Evolutionary conservation across 2,888 invertebrate genomes (phyloP), one percentile per base, ranked within the genome.

Genomic region (Acheta domesticus): DNA sequence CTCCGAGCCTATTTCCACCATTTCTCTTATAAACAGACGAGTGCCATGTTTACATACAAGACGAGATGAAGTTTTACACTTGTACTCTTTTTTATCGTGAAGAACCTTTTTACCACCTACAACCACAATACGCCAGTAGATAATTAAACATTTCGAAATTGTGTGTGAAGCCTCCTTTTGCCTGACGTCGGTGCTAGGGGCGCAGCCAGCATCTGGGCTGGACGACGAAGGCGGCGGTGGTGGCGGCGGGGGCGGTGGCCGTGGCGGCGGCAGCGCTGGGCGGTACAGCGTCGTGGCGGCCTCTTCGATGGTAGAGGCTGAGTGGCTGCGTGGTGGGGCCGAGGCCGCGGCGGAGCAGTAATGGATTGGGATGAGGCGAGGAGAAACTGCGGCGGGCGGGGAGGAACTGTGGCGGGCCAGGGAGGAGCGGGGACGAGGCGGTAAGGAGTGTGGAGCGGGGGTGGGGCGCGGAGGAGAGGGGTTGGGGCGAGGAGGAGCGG

Each of bases 141-240:
- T 50, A 79, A 73, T 76, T 79, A 79, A 79, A 79, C 79, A 79
- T 79, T 79, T 79, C 76, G 49, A 50, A 50, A 76, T 62, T 62
- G 62, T 62, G 62, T 62, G 62, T 62, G 62, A 62, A 62, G 62
- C 62, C 14, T 62, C 62, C 62, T 62, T 62, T 62, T 62, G 62
- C 62, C 62, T 14, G 62, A n/a, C n/a, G 62, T 62, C 62, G 62
- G 62, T 19, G 62, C 62, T 62, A 36, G 36, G 36, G 36, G 36
- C 36, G 36, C 36, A 36, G 36, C 36, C 36, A 36, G 62, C 62
- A 62, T n/a, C 14, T 62, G 62, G 62, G 14, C n/a, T 62, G 62
- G 62, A 62, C 14, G 14, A 62, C 16, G 62, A 14, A 16, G 62
- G n/a, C 62, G 62, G 62, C 62, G 14, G 36, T 8, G 36, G 36